Percentiles rank a stretch among this genome's conserved stretches.
Evolutionary conservation across 2,797 vertebrate species (phyloP).

Genomic region (Sebastes taczanowskii): DNA sequence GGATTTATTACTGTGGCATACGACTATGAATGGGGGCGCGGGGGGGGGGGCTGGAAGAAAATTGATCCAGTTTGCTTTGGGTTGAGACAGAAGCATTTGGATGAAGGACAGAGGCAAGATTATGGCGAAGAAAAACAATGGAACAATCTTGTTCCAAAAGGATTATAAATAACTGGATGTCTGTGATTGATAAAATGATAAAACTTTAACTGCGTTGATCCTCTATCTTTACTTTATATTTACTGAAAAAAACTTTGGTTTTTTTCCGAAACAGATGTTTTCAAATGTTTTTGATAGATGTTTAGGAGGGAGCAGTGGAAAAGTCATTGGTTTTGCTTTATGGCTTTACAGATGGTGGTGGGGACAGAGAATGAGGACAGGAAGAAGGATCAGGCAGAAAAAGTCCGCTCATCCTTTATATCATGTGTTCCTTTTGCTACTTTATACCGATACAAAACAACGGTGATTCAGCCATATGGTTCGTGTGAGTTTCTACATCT

Average conservation of each 20-base stretch:
- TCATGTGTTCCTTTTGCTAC: slow-evolving; percentile 28
- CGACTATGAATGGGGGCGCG: slow-evolving; percentile 41
- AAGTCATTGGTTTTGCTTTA: slow-evolving; percentile 38
- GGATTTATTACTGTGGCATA: slow-evolving; percentile 68
- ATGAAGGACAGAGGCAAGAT: slow-evolving; percentile 29
- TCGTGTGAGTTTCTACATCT: slow-evolving; percentile 35
- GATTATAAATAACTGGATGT: slow-evolving; percentile 23
- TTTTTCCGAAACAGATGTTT: slow-evolving; percentile 23
- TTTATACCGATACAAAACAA: slow-evolving; percentile 43
- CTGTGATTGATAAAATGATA: slow-evolving; percentile 27
- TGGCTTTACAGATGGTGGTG: slow-evolving; percentile 30
- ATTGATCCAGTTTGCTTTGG: slow-evolving; percentile 52
- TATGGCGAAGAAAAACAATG: neutral
- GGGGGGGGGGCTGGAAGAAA: neutral
- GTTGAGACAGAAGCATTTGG: slow-evolving; percentile 38
- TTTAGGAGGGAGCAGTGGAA: slow-evolving; percentile 35
- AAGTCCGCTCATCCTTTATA: slow-evolving; percentile 9
- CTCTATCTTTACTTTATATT: slow-evolving; percentile 16
- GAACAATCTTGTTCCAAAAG: slow-evolving; percentile 2
- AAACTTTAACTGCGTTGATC: slow-evolving; percentile 2
- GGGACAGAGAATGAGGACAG: neutral
- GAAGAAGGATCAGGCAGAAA: slow-evolving; percentile 2
- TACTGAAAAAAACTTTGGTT: neutral
- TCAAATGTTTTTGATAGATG: slow-evolving; percentile 22
- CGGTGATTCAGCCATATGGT: slow-evolving; percentile 28